Evolutionary conservation across 1,140 invertebrate species (phyloP).

Genomic region (Sminthurides bifidus): DNA sequence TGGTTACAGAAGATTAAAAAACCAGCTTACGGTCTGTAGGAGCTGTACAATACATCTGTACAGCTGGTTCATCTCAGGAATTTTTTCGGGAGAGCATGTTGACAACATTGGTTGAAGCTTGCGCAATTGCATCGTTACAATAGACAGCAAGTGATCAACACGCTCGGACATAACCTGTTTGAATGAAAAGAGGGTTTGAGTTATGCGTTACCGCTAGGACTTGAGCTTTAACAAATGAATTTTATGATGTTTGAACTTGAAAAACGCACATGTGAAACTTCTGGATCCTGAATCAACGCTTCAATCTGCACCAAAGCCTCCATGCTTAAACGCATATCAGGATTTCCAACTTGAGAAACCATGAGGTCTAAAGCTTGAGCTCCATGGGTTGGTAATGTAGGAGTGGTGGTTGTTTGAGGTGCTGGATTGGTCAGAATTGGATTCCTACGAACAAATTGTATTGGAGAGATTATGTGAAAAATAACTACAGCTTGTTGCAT

Average conservation of each 20-base stretch:
- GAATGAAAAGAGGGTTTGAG: constrained; percentile 21
- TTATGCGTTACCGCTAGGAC: constrained; percentile 39
- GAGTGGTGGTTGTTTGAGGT: constrained; percentile 33
- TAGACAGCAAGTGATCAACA: constrained; percentile 22
- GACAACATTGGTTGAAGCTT: constrained; percentile 13
- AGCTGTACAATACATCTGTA: constrained; percentile 34
- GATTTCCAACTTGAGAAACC: constrained; percentile 54
- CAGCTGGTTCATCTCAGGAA: constrained; percentile 40
- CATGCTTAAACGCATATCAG: constrained; percentile 49
- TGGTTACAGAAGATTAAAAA: neutral
- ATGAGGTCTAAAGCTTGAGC: constrained; percentile 39
- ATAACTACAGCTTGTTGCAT: too few relatives aligned
- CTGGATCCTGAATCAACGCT: constrained; percentile 34
- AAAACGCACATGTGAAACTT: constrained; percentile 6
- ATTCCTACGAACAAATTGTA: too few relatives aligned
- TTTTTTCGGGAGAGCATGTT: constrained; percentile 22
- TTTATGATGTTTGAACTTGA: constrained; percentile 11
- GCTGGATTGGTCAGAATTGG: too few relatives aligned
- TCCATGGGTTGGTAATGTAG: constrained; percentile 34
- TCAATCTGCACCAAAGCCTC: constrained; percentile 56
- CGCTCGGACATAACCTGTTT: constrained; percentile 30
- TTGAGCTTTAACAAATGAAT: constrained; percentile 41
- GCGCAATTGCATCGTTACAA: constrained; percentile 16
- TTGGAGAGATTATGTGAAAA: too few relatives aligned
- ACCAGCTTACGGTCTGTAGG: constrained; percentile 29